Evolutionary conservation across 2,113 vertebrate species (phyloP).

Genomic region (Actenoides lindsayi): DNA sequence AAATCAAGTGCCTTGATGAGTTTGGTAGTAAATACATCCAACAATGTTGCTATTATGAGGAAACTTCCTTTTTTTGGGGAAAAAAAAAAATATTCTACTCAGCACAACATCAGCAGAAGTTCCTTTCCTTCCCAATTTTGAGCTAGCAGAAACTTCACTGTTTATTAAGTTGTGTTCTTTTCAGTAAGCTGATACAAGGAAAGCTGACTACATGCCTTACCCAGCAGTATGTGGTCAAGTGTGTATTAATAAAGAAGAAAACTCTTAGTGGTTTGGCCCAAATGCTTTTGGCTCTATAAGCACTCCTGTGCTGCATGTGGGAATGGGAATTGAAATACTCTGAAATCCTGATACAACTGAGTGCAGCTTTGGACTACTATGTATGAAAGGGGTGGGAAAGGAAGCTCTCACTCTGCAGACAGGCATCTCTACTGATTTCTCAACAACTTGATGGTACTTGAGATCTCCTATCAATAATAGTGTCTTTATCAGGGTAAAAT

Average conservation of each 20-base stretch:
- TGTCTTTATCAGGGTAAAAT: background rate
- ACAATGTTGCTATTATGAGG: background rate
- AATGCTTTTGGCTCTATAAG: conserved; percentile 6
- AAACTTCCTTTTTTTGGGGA: background rate
- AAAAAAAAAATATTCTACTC: background rate
- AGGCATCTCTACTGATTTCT: background rate
- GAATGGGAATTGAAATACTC: background rate
- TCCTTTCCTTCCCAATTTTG: conserved; percentile 35
- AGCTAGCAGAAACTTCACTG: background rate
- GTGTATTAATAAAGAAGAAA: conserved; percentile 1
- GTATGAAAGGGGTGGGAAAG: background rate
- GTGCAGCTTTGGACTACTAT: background rate
- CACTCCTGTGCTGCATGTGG: background rate
- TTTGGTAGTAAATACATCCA: background rate
- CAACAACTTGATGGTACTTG: background rate
- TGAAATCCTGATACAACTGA: background rate
- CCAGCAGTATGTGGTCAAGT: background rate
- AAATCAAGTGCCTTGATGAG: background rate
- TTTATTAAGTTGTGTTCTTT: conserved; percentile 10
- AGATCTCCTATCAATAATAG: background rate
- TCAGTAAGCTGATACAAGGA: conserved; percentile 35
- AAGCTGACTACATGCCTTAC: background rate
- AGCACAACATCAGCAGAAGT: conserved; percentile 14
- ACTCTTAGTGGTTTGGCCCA: conserved; percentile 26
- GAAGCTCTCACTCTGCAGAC: background rate